These are phyloP conservation scores for Athetis lepigone DNA, from an alignment of 2,888 invertebrate species.

Conservation along the genomic window DNA sequence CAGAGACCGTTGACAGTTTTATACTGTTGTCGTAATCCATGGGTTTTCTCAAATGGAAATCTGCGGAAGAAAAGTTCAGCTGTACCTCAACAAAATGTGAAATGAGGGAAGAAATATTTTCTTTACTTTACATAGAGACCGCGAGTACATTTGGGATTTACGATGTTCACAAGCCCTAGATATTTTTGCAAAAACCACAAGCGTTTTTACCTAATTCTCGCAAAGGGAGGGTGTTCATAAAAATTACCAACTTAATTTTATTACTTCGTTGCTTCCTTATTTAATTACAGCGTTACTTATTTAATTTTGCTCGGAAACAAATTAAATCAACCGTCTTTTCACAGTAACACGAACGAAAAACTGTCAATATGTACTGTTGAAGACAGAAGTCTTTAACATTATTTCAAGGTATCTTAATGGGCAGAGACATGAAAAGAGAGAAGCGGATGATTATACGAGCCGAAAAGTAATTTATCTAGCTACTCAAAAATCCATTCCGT, in stretches of 20 bases:
- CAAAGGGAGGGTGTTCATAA: neutral
- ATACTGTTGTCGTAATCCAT: neutral
- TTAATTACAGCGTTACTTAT: constrained; percentile 1
- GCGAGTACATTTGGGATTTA: constrained; percentile 24
- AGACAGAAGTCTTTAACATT: neutral
- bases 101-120: constrained; percentile 23
- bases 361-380: neutral
- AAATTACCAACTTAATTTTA: neutral
- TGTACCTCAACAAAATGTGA: neutral
- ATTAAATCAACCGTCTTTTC: neutral
- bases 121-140: constrained; percentile 10
- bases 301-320: neutral
- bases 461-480: neutral
- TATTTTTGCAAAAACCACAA: constrained; percentile 9
- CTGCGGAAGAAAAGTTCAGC: neutral
- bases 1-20: constrained; percentile 3
- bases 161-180: neutral
- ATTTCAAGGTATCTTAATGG: neutral
- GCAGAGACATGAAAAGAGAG: no score
- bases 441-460: no score
- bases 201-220: neutral
- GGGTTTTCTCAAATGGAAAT: neutral
- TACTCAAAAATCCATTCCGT: neutral
- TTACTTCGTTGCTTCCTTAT: neutral
- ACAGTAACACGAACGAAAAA: constrained; percentile 10